phyloP scores from a whole-genome alignment of 2,888 invertebrate species.

The Dynastes grantii region DNA sequence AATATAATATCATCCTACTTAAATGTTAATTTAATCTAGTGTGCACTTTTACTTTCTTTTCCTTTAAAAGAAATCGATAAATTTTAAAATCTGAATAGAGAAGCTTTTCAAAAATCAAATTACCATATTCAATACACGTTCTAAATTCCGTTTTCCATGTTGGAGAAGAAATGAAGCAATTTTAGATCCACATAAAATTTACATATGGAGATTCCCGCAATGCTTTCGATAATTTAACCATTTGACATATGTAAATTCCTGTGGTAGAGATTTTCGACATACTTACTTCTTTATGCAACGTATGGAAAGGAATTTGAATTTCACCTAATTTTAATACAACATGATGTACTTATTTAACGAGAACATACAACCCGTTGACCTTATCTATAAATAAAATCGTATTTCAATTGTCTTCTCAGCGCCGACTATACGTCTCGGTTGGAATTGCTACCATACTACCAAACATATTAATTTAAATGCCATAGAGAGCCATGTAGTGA shows the following conservation, averaged over 20 bases:
- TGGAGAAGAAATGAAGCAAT: background rate
- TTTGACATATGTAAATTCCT: constrained; percentile 32
- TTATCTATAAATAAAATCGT: constrained; percentile 42
- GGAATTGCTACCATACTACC: background rate
- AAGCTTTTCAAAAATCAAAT: background rate
- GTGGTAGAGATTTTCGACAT: constrained; percentile 27
- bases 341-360: constrained; percentile 16
- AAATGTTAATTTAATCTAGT: no score
- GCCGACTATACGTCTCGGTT: background rate
- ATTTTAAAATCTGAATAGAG: background rate
- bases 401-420: constrained; percentile 30
- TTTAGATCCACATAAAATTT: constrained; percentile 13
- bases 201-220: constrained; percentile 17
- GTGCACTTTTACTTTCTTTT: no score
- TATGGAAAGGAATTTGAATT: constrained; percentile 15
- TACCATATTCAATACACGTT: background rate
- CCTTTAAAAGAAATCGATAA: no score
- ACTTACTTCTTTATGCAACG: constrained; percentile 5
- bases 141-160: constrained; percentile 9
- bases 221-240: background rate
- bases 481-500: background rate
- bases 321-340: constrained; percentile 42
- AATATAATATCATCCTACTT: no score
- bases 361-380: constrained; percentile 11
- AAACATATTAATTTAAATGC: constrained; percentile 4